Percentiles rank a stretch among this genome's conserved stretches.
These are phyloP conservation scores for Electrona antarctica DNA, from an alignment of 2,113 vertebrate species.

Conservation along the genomic window DNA sequence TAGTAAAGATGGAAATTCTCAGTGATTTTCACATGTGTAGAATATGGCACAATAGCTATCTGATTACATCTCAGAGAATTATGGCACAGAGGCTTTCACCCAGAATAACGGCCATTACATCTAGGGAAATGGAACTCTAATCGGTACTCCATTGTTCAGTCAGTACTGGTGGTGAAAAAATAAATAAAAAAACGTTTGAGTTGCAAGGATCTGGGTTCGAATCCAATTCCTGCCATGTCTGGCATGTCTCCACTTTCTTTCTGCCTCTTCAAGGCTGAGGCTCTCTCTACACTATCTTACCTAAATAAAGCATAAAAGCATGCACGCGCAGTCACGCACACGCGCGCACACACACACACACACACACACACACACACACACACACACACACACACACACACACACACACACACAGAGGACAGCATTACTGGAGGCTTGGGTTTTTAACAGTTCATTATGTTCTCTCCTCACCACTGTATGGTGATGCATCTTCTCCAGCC, in stretches of 20 bases:
- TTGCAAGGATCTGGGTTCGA: too few species aligned
- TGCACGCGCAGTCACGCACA: too few species aligned
- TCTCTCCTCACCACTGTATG: conserved; percentile 70
- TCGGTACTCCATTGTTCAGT: conserved; percentile 66
- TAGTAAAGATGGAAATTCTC: too few species aligned
- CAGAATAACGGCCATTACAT: conserved; percentile 34
- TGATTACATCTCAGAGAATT: conserved; percentile 38
- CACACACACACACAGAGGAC: neutral
- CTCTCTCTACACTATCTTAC: too few species aligned
- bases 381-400: too few species aligned
- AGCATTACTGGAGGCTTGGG: conserved; percentile 39
- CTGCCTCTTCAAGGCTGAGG: too few species aligned
- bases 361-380: too few species aligned
- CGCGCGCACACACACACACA: too few species aligned
- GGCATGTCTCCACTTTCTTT: too few species aligned
- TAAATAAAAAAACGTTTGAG: neutral
- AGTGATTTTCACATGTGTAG: too few species aligned
- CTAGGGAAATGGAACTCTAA: conserved; percentile 60
- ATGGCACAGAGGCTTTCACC: conserved; percentile 51
- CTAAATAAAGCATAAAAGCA: too few species aligned
- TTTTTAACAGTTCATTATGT: conserved; percentile 46
- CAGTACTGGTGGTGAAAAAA: conserved; percentile 47
- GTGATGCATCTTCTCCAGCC: conserved; percentile 41
- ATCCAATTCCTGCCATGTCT: too few species aligned
- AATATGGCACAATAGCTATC: conserved; percentile 6